Evolutionary conservation across 2,888 invertebrate genomes (phyloP), one percentile per base, ranked within the genome.

Genomic region (Atherix ibis): DNA sequence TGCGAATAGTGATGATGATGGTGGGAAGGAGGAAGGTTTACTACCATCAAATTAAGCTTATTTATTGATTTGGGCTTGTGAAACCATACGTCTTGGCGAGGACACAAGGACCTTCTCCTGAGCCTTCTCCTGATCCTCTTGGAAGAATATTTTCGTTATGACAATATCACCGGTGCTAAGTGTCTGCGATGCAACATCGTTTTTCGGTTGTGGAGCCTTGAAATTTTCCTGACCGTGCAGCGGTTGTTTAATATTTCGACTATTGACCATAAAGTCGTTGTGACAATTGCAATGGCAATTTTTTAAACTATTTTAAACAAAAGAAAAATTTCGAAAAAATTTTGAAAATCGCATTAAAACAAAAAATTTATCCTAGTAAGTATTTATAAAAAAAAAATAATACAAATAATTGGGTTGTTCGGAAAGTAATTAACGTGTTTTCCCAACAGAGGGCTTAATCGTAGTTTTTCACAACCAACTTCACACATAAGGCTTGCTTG

Each of bases 91-190:
- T 49, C 64, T 67, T 39, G 68, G 65, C 39, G 70, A 66, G 46
- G 65, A 66, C 31, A 62, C 56, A 44, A 70, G 49, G 38, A 57
- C 53, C 51, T 65, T 64, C 44, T 70, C 69, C 44, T 64, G 62
- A 45, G 53, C 52, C 42, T 68, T 68, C 36, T 67, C 66, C 42
- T 70, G 68, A 42, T 71, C 70, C 44, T 71, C 70, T 27, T 66
- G 66, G 46, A 67, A 66, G 50, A 66, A 75, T 19, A 88, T 83
- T 61, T 82, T 79, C 28, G 87, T 88, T 49, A 89, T 85, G 35
- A 88, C 88, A 51, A 91, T 83, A 56, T 89, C 89, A 32, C 89
- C 89, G 13, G 89, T 89, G 54, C 87, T 87, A 30, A 87, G 66
- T 2, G 89, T 89, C 62, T 91, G 89, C 19, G 59, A 51, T 38